Conservation (phyloP, 2,113 vertebrate species). For the Falco punctatus region DNA sequence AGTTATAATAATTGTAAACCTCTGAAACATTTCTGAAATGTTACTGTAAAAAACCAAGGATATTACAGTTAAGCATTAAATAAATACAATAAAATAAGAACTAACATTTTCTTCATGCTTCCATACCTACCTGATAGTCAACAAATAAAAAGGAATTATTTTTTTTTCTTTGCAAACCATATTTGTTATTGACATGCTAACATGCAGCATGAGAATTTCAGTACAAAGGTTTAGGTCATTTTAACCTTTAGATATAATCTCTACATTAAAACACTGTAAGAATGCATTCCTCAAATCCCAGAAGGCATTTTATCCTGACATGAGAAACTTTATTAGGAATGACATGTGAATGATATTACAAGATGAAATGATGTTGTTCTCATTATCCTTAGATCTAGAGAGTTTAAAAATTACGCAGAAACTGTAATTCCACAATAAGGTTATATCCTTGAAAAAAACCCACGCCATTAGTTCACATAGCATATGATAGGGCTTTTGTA, state of each 20-base stretch:
- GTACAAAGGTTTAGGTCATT: background rate
- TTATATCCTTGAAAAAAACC: background rate
- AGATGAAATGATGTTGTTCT: background rate
- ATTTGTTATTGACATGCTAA: background rate
- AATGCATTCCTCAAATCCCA: background rate
- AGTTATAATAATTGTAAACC: background rate
- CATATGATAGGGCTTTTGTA: background rate
- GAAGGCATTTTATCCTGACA: background rate
- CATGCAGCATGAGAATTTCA: background rate
- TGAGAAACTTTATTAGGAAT: background rate
- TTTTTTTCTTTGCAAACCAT: background rate
- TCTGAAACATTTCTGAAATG: background rate
- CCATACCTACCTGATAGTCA: background rate
- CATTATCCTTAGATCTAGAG: background rate
- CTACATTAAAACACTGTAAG: background rate
- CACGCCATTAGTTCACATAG: background rate
- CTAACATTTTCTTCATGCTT: background rate
- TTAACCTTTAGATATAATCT: background rate
- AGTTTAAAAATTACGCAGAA: background rate
- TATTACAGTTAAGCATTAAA: background rate
- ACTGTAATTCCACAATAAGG: background rate
- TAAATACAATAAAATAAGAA: background rate
- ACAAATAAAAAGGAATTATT: background rate
- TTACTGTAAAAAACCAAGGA: background rate
- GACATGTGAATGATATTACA: background rate